A percentile compares a stretch with the other conserved stretches of the same genome.
Evolutionary conservation across 1,140 invertebrate genomes (phyloP).

Genomic region (Nasonia giraulti): DNA sequence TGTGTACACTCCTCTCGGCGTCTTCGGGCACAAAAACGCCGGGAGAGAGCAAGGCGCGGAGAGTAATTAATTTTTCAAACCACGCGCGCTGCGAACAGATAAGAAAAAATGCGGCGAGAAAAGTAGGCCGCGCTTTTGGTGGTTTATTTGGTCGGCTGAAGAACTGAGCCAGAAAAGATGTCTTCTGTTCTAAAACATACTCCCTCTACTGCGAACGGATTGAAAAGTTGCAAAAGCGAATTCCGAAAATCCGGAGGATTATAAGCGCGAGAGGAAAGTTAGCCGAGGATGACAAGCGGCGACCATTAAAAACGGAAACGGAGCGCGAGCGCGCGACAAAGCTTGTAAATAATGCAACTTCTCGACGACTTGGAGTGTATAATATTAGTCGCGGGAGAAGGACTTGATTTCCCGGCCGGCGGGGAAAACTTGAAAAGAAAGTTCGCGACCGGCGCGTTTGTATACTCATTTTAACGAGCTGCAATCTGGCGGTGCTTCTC

Average conservation of each 20-base stretch:
- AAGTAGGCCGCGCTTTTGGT: background rate
- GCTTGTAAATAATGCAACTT: background rate
- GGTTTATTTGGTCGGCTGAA: background rate
- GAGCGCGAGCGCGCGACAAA: background rate
- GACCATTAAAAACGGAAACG: background rate
- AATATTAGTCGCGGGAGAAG: background rate
- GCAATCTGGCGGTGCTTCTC: background rate
- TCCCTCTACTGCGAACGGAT: no score
- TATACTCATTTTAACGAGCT: conserved; percentile 1
- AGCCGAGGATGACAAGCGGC: background rate
- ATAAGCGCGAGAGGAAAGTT: background rate
- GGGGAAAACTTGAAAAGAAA: background rate
- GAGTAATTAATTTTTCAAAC: conserved; percentile 30
- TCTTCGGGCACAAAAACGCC: background rate
- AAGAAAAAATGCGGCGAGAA: background rate
- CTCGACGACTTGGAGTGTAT: background rate
- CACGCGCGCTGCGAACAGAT: background rate
- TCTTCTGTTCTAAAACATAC: no score
- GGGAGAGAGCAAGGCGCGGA: background rate
- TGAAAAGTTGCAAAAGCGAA: background rate
- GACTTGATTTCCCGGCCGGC: background rate
- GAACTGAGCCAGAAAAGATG: no score
- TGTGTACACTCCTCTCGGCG: no score
- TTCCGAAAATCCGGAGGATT: background rate
- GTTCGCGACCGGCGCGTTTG: background rate